phyloP scores from a whole-genome alignment of 2,797 vertebrate genomes.

The Onychomys torridus region DNA sequence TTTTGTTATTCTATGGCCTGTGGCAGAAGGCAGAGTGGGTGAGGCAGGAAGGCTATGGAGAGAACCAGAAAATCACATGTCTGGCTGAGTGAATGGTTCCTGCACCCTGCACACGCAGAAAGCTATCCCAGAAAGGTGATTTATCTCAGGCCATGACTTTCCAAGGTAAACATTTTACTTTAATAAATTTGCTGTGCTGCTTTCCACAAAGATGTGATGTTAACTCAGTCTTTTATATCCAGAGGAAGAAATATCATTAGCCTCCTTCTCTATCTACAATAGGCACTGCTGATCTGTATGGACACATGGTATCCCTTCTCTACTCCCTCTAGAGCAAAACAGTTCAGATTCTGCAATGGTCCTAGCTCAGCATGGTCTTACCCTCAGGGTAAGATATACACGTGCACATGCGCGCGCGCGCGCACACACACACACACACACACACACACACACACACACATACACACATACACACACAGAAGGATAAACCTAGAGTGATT shows the following conservation, averaged over 20 bases:
- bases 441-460: neutral
- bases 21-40: neutral
- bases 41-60: neutral
- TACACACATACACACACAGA: neutral
- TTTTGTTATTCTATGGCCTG: rapidly evolving
- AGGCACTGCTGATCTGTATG: neutral
- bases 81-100: neutral
- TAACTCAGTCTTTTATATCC: neutral
- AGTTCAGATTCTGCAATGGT: neutral
- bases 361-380: neutral
- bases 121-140: neutral
- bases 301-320: too few relatives aligned
- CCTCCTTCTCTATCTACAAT: neutral
- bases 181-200: neutral
- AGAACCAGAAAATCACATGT: too few relatives aligned
- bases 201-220: neutral
- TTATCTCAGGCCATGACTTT: neutral
- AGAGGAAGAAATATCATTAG: neutral
- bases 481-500: neutral
- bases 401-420: neutral
- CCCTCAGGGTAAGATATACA: neutral
- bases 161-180: neutral
- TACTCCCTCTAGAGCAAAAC: too few relatives aligned
- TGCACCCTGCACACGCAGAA: neutral
- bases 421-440: too few relatives aligned